Evolutionary conservation across 2,797 vertebrate genomes (phyloP), one percentile per base, ranked within the genome.

Genomic region (Pseudochirops corinnae): DNA sequence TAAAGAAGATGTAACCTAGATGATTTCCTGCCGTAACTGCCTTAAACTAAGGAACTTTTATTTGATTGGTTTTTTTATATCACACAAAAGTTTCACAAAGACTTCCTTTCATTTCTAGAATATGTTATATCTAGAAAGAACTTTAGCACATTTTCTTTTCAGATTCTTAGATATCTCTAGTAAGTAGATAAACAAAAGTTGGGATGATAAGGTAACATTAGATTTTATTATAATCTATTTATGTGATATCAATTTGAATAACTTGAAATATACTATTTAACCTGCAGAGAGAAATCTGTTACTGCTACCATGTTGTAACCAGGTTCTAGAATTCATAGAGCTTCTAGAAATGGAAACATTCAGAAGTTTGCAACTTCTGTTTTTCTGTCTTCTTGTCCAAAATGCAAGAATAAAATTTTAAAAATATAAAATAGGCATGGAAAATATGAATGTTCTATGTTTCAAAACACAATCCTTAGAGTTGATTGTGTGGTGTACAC

Each of bases 341-440:
- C 91, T 92, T 95, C 94, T 91, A 93, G 55, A 74, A 98, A 98
- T 56, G 50, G 52, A 97, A 95, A 58, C 0, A 29, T 56, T 93
- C 92, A 97, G 90, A 95, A 7, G 67, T 60, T 95, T 74, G 58
- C 92, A 94, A 91, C 18, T 24, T 1, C 14, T 14, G 56, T 74
- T 39, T 60, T 93, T 92, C 60, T 3, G 92, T 46, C 90, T 26
- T 93, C 53, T 94, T 56, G 53, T 0, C 0, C 39, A 90, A 62
- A 90, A 39, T 26, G 53, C 3, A 16, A 56, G 62, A 53, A 39
- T 94, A 94, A 56, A 52, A 56, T 31, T 90, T 29, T 14, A 14
- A 55, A 92, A 92, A 93, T 90, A 33, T 60, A 94, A 95, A 93
- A 90, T 29, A 91, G 94, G 39, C 52, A 93, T 0, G 57, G 91